Evolutionary conservation across 2,888 invertebrate genomes (phyloP).

Genomic region (Mesorhabditis belari): DNA sequence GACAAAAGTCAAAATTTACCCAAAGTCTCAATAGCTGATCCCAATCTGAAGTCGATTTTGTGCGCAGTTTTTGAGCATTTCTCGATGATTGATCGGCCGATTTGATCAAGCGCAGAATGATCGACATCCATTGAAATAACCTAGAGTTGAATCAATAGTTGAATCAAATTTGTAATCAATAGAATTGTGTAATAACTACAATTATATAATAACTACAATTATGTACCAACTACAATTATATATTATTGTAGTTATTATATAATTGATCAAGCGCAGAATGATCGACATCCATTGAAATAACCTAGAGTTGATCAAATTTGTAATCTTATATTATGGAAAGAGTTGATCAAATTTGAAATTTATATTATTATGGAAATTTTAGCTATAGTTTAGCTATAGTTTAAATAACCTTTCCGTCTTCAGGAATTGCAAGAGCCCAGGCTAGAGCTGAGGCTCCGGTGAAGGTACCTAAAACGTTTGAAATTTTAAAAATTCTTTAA

Average conservation of each 20-base stretch:
- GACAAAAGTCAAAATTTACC: too few relatives aligned
- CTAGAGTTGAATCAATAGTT: background rate
- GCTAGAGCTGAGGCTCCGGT: constrained; percentile 55
- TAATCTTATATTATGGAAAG: too few relatives aligned
- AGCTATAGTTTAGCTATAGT: background rate
- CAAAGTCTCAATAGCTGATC: constrained; percentile 16
- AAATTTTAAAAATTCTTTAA: too few relatives aligned
- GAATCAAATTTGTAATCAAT: background rate
- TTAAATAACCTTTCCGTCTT: constrained; percentile 53
- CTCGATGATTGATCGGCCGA: constrained; percentile 21
- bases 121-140: constrained; percentile 22
- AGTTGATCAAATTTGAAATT: background rate
- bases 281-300: constrained; percentile 21
- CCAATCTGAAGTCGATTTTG: constrained; percentile 23
- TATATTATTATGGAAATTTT: background rate
- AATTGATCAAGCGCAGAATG: constrained; percentile 18
- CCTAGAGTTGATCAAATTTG: constrained; percentile 1
- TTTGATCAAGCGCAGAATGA: constrained; percentile 18
- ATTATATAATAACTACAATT: background rate
- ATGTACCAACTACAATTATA: background rate
- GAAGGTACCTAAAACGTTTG: constrained; percentile 35
- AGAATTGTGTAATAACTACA: background rate
- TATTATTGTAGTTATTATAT: too few relatives aligned
- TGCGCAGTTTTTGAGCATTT: constrained; percentile 17
- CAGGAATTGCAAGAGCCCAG: constrained; percentile 54